Conservation (phyloP, 2,797 vertebrate species). For the Sciurus carolinensis region DNA sequence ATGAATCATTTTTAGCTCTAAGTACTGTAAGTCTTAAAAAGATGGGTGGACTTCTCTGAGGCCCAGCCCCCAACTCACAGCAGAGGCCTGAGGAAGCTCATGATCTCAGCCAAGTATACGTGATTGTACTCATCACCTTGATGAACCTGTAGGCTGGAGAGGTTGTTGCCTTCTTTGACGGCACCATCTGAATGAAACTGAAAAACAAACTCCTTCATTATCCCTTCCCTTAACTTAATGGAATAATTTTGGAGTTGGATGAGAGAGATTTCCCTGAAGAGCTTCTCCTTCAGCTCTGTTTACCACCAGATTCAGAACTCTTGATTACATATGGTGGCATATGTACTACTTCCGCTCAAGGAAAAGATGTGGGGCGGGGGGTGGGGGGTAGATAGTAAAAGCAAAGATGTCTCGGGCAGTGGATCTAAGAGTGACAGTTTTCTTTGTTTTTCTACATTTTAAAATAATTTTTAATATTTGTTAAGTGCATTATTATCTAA, state of each 20-base stretch:
- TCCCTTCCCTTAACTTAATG: not conserved
- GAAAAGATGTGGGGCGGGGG: not conserved
- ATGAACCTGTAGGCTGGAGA: not conserved
- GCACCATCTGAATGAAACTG: not conserved
- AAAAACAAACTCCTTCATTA: not conserved
- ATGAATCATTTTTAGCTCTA: not conserved
- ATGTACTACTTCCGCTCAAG: not conserved
- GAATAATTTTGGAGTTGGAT: slow-evolving; percentile 13
- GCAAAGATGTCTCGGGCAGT: not conserved
- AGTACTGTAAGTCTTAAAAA: slow-evolving; percentile 2
- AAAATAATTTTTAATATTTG: slow-evolving; percentile 34
- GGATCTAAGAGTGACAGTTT: not conserved
- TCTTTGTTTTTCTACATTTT: slow-evolving; percentile 50
- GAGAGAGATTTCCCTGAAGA: not conserved
- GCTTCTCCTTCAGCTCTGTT: not conserved
- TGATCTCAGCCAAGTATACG: not conserved
- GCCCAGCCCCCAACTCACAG: not conserved
- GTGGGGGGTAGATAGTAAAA: not conserved
- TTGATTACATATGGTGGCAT: not conserved
- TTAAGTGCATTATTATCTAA: slow-evolving; percentile 24
- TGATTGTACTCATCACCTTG: not conserved
- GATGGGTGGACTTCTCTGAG: slow-evolving; percentile 31
- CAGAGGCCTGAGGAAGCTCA: not conserved
- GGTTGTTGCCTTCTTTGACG: not conserved
- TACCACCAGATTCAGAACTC: slow-evolving; percentile 11